phyloP scores from a whole-genome alignment of 1,140 invertebrate species.

The Pogonus chalceus region DNA sequence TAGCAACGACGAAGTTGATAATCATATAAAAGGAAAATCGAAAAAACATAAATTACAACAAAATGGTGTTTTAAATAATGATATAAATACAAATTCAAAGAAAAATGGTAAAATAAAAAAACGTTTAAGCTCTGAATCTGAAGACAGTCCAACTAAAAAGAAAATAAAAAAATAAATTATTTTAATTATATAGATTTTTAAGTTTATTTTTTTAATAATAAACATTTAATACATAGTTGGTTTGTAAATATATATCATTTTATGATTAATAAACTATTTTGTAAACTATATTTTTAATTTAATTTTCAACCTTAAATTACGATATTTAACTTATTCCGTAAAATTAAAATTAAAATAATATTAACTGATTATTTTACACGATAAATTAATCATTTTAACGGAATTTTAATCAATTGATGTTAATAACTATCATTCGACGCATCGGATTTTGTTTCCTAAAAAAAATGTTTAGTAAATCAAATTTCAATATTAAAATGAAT shows the following conservation, averaged over 20 bases:
- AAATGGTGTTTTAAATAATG: neutral
- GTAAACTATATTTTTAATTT: constrained; percentile 7
- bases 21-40: constrained; percentile 18
- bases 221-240: constrained; percentile 16
- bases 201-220: neutral
- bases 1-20: constrained; percentile 12
- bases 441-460: no score
- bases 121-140: constrained; percentile 14
- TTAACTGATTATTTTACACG: neutral
- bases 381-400: no score
- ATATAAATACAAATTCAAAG: constrained; percentile 3
- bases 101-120: constrained; percentile 14
- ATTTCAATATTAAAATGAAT: no score
- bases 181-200: neutral
- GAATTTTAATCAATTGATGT: no score
- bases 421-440: no score
- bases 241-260: constrained; percentile 19
- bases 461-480: no score
- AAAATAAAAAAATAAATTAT: constrained; percentile 23
- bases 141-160: constrained; percentile 15
- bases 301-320: constrained; percentile 10
- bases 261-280: constrained; percentile 15
- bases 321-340: constrained; percentile 7
- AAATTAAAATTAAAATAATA: neutral
- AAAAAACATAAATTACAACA: neutral